Evolutionary conservation across 1,140 invertebrate genomes (phyloP).

Genomic region (Cydia pomonella): DNA sequence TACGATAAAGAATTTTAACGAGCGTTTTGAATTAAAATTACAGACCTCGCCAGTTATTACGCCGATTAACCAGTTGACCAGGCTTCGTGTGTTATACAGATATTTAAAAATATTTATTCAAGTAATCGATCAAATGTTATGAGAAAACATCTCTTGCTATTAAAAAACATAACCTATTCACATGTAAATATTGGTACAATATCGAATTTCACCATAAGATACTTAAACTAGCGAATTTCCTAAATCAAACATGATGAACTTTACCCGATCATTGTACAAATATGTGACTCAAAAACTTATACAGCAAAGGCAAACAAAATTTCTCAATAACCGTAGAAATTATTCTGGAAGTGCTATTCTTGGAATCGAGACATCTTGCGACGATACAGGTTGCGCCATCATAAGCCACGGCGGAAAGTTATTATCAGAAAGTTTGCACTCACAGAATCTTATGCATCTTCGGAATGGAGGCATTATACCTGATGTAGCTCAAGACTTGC

Average conservation of each 20-base stretch:
- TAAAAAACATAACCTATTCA: conserved; percentile 6
- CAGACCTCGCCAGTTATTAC: too few species aligned
- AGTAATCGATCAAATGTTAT: neutral
- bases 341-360: conserved; percentile 69
- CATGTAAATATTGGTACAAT: neutral
- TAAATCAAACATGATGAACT: neutral
- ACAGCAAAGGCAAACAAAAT: neutral
- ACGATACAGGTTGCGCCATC: conserved; percentile 97
- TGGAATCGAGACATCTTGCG: conserved; percentile 98
- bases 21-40: neutral
- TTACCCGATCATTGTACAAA: neutral
- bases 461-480: conserved; percentile 96
- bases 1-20: neutral
- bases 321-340: conserved; percentile 14
- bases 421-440: conserved; percentile 88
- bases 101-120: neutral
- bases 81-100: neutral
- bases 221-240: neutral
- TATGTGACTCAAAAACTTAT: neutral
- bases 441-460: conserved; percentile 89
- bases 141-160: neutral
- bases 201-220: neutral
- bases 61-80: neutral
- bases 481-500: conserved; percentile 90
- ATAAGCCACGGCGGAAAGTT: conserved; percentile 88